A percentile compares a stretch with the other conserved stretches of the same genome.
Conservation (phyloP, 2,797 vertebrate genomes). For the Cacajao melanocephalus region DNA sequence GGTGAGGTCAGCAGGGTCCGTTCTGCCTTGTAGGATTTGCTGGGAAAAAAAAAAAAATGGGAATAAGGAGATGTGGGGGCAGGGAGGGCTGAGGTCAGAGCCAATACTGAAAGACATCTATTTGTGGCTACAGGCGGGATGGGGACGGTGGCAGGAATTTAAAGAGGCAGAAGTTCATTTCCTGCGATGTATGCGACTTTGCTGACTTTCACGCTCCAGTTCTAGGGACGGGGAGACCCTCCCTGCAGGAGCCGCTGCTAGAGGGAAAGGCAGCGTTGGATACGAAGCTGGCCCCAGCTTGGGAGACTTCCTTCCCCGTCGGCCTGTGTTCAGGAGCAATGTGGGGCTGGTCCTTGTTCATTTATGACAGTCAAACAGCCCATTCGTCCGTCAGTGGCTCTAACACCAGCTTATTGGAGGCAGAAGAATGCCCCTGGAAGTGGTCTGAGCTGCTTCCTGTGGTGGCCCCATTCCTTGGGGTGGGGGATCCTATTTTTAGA, state of each 20-base stretch:
- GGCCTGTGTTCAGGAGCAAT: not conserved
- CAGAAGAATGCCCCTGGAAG: not conserved
- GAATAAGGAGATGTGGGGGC: not conserved
- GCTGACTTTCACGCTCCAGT: constrained; percentile 27
- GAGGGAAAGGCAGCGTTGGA: constrained; percentile 38
- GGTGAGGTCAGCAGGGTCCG: not conserved
- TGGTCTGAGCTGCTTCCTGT: constrained; percentile 5
- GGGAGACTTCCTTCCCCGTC: not conserved
- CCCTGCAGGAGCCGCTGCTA: not conserved
- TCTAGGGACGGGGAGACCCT: constrained; percentile 51
- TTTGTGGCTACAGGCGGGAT: not conserved
- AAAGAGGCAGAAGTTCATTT: constrained; percentile 74
- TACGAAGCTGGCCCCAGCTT: not conserved
- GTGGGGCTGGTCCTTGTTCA: not conserved
- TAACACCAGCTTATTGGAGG: fast-evolving
- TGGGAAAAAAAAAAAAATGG: not conserved
- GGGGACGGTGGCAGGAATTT: constrained; percentile 35
- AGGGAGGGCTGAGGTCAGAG: not conserved
- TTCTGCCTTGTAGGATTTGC: not conserved
- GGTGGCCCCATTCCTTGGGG: not conserved
- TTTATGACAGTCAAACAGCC: not conserved
- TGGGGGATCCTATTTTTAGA: not conserved
- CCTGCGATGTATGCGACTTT: constrained; percentile 72
- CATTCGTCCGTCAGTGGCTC: not conserved
- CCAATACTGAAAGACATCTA: fast-evolving